Percentiles rank a stretch among this genome's conserved stretches.
phyloP scores from a whole-genome alignment of 2,113 vertebrate genomes.

The Nymphicus hollandicus region DNA sequence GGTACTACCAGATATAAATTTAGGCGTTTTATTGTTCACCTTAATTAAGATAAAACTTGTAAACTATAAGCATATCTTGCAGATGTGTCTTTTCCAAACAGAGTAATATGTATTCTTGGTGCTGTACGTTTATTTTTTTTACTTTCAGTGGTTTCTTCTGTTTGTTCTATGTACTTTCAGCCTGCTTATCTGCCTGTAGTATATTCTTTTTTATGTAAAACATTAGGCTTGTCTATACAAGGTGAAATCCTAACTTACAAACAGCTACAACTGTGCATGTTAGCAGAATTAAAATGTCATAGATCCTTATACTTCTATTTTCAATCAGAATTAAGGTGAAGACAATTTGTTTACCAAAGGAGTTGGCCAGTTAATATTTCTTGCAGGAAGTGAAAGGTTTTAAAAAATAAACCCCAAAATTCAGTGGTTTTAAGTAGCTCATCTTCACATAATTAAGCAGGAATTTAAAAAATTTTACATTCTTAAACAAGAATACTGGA shows the following conservation, averaged over 20 bases:
- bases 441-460: neutral
- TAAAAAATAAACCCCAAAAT: neutral
- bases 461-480: neutral
- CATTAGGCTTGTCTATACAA: constrained; percentile 47
- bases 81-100: constrained; percentile 48
- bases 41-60: constrained; percentile 14
- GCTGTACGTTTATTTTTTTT: neutral
- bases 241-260: constrained; percentile 57
- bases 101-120: constrained; percentile 31
- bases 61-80: constrained; percentile 43
- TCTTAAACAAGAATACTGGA: neutral
- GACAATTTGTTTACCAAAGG: neutral
- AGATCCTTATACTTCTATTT: constrained; percentile 42
- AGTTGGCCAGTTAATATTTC: neutral
- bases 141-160: neutral
- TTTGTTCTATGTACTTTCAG: constrained; percentile 19
- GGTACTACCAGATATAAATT: neutral
- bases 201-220: constrained; percentile 50
- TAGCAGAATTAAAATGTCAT: constrained; percentile 16
- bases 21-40: constrained; percentile 14
- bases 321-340: neutral
- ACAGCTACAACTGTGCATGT: constrained; percentile 54
- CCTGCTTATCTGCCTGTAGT: constrained; percentile 44
- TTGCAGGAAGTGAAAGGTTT: neutral
- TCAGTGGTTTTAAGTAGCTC: neutral